Conservation (phyloP, 2,797 vertebrate species). For the Sternarchorhynchus goeldii region DNA sequence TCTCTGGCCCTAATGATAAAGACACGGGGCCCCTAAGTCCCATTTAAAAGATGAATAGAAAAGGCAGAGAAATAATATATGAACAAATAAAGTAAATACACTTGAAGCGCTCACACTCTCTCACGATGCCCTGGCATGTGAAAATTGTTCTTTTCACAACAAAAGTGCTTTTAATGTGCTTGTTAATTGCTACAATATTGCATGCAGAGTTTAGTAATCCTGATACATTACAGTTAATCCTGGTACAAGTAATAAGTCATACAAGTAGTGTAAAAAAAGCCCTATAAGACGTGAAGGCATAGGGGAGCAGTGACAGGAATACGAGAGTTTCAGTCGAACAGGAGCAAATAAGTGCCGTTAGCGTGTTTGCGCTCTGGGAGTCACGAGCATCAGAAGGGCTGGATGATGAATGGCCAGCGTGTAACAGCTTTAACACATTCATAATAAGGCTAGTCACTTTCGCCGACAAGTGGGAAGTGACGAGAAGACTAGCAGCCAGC, state of each 20-base stretch:
- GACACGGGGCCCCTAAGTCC: slow-evolving; percentile 28
- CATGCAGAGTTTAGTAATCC: too few species aligned
- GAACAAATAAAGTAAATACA: not conserved
- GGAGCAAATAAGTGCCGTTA: slow-evolving; percentile 27
- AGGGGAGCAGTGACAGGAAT: not conserved
- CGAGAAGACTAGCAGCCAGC: slow-evolving; percentile 33
- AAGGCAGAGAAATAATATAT: not conserved
- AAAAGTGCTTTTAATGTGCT: too few species aligned
- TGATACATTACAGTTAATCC: too few species aligned
- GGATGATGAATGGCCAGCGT: slow-evolving; percentile 38
- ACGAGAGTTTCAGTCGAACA: not conserved
- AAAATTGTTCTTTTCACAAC: too few species aligned
- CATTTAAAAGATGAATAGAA: slow-evolving; percentile 41
- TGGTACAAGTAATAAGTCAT: too few species aligned
- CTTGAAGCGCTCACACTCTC: too few species aligned
- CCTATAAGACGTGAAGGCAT: not conserved
- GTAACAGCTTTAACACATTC: slow-evolving; percentile 44
- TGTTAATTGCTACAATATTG: too few species aligned
- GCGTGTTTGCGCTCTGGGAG: not conserved
- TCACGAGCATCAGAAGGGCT: slow-evolving; percentile 26
- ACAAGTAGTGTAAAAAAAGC: not conserved
- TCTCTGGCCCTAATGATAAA: slow-evolving; percentile 23
- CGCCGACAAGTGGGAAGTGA: slow-evolving; percentile 48
- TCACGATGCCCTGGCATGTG: too few species aligned
- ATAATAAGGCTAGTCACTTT: slow-evolving; percentile 44